phyloP scores from a whole-genome alignment of 2,797 vertebrate genomes.

The Poecilia gillii region DNA sequence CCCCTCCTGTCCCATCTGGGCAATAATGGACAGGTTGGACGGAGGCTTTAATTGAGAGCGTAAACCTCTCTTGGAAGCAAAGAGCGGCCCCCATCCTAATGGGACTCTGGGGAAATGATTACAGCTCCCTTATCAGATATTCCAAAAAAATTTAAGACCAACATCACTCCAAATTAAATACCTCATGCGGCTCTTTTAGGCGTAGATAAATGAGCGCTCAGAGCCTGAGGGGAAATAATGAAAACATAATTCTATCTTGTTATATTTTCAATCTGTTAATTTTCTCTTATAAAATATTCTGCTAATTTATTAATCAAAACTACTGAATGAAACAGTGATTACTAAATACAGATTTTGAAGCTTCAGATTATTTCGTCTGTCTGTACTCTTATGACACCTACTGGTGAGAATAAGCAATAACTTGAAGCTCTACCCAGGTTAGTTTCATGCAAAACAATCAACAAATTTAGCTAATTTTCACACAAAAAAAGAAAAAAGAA shows the following conservation, averaged over 20 bases:
- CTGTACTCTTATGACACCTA: conserved; percentile 52
- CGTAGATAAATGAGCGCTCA: conserved; percentile 34
- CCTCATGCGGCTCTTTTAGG: conserved; percentile 42
- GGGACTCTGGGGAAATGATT: conserved; percentile 58
- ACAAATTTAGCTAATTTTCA: background rate
- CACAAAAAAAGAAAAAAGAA: conserved; percentile 9
- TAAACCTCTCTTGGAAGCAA: conserved; percentile 44
- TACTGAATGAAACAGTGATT: conserved; percentile 25
- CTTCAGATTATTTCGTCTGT: background rate
- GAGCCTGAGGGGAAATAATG: conserved; percentile 41
- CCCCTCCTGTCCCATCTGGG: conserved; percentile 59
- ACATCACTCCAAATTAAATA: conserved; percentile 63
- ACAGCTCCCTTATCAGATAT: conserved; percentile 70
- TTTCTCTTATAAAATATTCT: conserved; percentile 3
- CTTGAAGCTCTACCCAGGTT: background rate
- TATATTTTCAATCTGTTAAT: conserved; percentile 42
- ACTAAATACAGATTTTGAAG: background rate
- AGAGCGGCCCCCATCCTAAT: conserved; percentile 43
- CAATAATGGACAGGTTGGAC: conserved; percentile 55
- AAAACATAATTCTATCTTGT: conserved; percentile 37
- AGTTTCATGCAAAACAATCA: conserved; percentile 9
- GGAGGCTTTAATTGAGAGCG: conserved; percentile 59
- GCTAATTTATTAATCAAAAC: background rate
- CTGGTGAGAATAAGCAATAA: conserved; percentile 46
- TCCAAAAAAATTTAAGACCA: conserved; percentile 60